A percentile compares a stretch with the other conserved stretches of the same genome.
Evolutionary conservation across 2,888 invertebrate species (phyloP).

Genomic region (Liodrosophila aerea): DNA sequence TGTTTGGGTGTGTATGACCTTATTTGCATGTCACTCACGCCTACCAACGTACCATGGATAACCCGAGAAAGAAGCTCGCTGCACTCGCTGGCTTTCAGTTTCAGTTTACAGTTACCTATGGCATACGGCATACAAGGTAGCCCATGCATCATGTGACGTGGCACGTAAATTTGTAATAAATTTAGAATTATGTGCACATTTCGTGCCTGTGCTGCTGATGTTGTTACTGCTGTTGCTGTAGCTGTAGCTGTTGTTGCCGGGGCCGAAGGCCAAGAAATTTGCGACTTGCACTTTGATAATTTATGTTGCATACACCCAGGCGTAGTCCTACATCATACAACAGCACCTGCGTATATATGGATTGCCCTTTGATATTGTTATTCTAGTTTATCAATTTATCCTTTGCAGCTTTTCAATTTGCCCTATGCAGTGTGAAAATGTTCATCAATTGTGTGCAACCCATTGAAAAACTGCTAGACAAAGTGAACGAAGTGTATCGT

Average conservation of each 20-base stretch:
- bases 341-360: not conserved
- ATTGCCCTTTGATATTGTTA: not conserved
- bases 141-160: constrained; percentile 59
- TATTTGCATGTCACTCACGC: constrained; percentile 67
- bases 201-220: constrained; percentile 33
- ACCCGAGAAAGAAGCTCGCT: constrained; percentile 41
- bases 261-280: constrained; percentile 70
- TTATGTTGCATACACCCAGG: constrained; percentile 59
- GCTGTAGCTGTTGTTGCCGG: constrained; percentile 7
- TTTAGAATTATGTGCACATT: constrained; percentile 73
- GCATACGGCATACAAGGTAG: constrained; percentile 8
- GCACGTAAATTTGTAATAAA: constrained; percentile 71
- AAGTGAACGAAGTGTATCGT: too few species aligned
- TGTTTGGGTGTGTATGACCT: constrained; percentile 39
- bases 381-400: not conserved
- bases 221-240: constrained; percentile 10
- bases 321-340: too few species aligned
- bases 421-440: not conserved
- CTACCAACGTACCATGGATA: constrained; percentile 61
- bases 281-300: constrained; percentile 74
- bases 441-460: too few species aligned
- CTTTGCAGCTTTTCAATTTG: not conserved
- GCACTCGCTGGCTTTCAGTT: constrained; percentile 17
- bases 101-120: constrained; percentile 19
- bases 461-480: too few species aligned